These are phyloP conservation scores for Chaetops frenatus DNA, from an alignment of 2,113 vertebrate genomes.

Conservation along the genomic window DNA sequence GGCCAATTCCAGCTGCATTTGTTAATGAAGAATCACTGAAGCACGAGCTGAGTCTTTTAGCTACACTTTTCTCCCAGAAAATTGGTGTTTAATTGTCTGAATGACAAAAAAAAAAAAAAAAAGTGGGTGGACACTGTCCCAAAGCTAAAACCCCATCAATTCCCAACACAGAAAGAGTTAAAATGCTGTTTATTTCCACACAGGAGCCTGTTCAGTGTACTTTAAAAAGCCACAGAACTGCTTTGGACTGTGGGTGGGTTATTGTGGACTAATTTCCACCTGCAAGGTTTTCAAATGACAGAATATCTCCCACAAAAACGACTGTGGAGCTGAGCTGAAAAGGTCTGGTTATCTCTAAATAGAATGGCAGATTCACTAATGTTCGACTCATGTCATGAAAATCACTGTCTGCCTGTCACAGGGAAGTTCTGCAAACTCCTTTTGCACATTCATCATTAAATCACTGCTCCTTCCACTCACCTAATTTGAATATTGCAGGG, in stretches of 20 bases:
- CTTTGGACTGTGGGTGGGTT: not conserved
- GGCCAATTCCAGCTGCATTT: not conserved
- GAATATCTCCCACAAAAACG: not conserved
- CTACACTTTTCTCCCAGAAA: not conserved
- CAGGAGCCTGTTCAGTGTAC: not conserved
- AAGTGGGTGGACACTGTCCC: not conserved
- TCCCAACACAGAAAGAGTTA: not conserved
- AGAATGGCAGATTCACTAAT: not conserved
- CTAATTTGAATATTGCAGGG: not conserved
- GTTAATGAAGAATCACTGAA: not conserved
- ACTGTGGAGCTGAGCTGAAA: not conserved
- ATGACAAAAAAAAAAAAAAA: not conserved
- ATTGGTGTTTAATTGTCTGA: slow-evolving; percentile 13
- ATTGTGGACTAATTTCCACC: not conserved
- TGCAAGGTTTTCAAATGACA: not conserved
- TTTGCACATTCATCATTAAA: not conserved
- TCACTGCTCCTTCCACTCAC: not conserved
- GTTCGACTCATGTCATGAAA: not conserved
- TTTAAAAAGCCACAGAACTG: not conserved
- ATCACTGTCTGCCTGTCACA: not conserved
- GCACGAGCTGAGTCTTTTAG: not conserved
- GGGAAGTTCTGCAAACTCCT: not conserved
- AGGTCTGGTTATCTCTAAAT: not conserved
- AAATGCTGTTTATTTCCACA: not conserved
- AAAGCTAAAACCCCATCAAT: not conserved